Evolutionary conservation across 2,797 vertebrate genomes (phyloP).

Genomic region (Champsocephalus gunnari): DNA sequence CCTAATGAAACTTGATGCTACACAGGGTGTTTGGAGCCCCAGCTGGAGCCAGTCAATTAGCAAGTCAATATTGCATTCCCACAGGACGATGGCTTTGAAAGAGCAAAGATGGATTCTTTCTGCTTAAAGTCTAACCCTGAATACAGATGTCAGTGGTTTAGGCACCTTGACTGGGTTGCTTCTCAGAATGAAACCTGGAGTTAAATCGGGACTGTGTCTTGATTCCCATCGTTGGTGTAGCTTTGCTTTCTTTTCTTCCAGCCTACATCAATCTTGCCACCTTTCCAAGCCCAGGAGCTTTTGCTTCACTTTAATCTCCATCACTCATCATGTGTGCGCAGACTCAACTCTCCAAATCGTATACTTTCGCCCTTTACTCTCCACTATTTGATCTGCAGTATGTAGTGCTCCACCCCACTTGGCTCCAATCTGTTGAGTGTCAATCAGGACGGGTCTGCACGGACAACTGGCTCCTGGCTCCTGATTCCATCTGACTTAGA

Average conservation of each 20-base stretch:
- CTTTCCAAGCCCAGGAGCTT: conserved; percentile 35
- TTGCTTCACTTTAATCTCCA: conserved; percentile 67
- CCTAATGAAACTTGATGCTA: conserved; percentile 60
- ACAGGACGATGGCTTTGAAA: conserved; percentile 62
- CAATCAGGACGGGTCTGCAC: conserved; percentile 56
- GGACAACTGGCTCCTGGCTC: conserved; percentile 7
- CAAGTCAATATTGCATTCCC: conserved; percentile 65
- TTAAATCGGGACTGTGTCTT: conserved; percentile 44
- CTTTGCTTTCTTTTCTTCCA: conserved; percentile 52
- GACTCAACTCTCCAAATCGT: conserved; percentile 64
- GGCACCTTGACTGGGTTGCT: not conserved
- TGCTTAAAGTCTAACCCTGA: conserved; percentile 39
- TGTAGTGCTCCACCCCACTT: conserved; percentile 65
- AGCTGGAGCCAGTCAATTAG: conserved; percentile 64
- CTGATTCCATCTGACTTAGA: not conserved
- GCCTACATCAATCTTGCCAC: conserved; percentile 54
- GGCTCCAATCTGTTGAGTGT: conserved; percentile 66
- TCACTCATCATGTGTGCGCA: conserved; percentile 63
- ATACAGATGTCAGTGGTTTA: conserved; percentile 60
- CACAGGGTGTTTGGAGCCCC: conserved; percentile 51
- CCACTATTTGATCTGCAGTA: conserved; percentile 67
- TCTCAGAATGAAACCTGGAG: conserved; percentile 42
- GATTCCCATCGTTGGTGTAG: conserved; percentile 38
- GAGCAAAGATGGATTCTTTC: conserved; percentile 61
- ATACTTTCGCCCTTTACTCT: conserved; percentile 66